Evolutionary conservation across 2,113 vertebrate genomes (phyloP).

Genomic region (Anthoscopus minutus): DNA sequence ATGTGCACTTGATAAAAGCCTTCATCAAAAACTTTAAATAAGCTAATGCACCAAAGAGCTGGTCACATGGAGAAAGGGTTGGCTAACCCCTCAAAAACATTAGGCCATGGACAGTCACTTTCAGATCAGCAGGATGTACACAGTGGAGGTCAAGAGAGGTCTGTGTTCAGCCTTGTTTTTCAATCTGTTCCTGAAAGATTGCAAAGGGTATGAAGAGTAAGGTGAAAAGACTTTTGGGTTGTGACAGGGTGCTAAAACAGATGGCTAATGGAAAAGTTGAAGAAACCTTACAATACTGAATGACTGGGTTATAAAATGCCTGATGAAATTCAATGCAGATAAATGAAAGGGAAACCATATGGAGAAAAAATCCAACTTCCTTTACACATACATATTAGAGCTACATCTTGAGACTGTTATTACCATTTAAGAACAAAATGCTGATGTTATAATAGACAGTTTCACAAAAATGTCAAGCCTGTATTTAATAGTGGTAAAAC

Average conservation of each 20-base stretch:
- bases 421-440: constrained; percentile 15
- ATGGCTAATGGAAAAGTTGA: neutral
- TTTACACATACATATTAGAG: neutral
- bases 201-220: neutral
- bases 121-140: neutral
- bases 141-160: neutral
- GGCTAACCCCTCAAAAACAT: neutral
- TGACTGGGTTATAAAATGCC: neutral
- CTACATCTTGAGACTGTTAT: neutral
- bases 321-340: neutral
- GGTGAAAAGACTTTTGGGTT: neutral
- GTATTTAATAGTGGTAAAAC: neutral
- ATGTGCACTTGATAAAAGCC: neutral
- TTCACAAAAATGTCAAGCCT: constrained; percentile 1
- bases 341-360: neutral
- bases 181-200: neutral
- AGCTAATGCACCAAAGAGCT: neutral
- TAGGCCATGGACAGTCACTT: neutral
- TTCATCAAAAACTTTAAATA: neutral
- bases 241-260: neutral
- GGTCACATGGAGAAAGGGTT: neutral
- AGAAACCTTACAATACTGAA: neutral
- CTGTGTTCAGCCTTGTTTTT: neutral
- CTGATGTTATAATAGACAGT: neutral
- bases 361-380: neutral